Conservation (phyloP, 2,888 invertebrate species). For the Catonia carolina region DNA sequence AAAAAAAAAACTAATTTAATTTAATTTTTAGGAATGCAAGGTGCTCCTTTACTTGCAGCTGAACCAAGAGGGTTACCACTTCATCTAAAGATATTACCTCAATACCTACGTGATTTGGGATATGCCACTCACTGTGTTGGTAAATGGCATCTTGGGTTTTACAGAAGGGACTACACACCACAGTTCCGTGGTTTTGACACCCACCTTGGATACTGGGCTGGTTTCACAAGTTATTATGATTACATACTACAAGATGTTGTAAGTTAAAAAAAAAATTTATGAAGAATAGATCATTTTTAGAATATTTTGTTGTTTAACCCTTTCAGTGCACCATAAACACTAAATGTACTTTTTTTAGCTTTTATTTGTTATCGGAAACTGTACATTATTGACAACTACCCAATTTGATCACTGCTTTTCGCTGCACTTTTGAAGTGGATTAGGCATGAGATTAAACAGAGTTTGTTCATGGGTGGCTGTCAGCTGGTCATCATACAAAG, state of each 20-base stretch:
- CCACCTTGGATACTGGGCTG: slow-evolving; percentile 72
- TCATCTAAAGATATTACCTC: slow-evolving; percentile 60
- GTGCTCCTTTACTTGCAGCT: slow-evolving; percentile 57
- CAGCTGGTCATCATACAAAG: too few relatives aligned
- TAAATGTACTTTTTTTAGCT: too few relatives aligned
- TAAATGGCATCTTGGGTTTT: slow-evolving; percentile 88
- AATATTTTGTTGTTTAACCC: too few relatives aligned
- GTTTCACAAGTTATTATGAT: slow-evolving; percentile 67
- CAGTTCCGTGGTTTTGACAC: slow-evolving; percentile 69
- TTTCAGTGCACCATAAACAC: too few relatives aligned
- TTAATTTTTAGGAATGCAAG: slow-evolving; percentile 71
- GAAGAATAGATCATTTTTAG: too few relatives aligned
- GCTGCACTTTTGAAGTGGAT: too few relatives aligned
- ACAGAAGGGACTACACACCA: slow-evolving; percentile 61
- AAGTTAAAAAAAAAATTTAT: slow-evolving; percentile 30
- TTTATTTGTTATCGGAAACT: too few relatives aligned
- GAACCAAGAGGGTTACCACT: slow-evolving; percentile 67
- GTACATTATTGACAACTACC: too few relatives aligned
- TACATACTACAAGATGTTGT: slow-evolving; percentile 50
- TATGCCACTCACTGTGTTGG: slow-evolving; percentile 79
- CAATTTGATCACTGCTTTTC: too few relatives aligned
- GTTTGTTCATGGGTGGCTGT: too few relatives aligned
- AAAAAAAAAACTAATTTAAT: too few relatives aligned
- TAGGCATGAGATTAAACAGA: too few relatives aligned
- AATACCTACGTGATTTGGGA: slow-evolving; percentile 57